These are phyloP conservation scores for Neosilurus mollespiculum DNA, from an alignment of 2,797 vertebrate genomes.

Conservation along the genomic window DNA sequence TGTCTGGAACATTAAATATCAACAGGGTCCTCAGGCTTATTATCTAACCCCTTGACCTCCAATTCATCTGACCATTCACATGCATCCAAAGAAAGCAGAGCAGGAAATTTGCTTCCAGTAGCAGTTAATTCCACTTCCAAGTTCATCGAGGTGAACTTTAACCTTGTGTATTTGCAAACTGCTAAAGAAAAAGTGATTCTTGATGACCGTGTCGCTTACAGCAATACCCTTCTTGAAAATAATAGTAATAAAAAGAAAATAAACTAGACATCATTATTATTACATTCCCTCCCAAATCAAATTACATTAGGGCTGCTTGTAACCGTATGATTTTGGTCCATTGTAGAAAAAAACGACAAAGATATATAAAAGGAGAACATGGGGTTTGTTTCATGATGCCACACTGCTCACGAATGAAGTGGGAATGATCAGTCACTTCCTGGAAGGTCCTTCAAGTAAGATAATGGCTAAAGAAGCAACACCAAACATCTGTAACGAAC, in stretches of 20 bases:
- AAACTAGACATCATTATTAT: background rate
- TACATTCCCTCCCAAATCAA: conserved; percentile 1
- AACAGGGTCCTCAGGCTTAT: conserved; percentile 17
- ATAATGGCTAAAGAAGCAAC: background rate
- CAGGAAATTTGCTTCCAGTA: background rate
- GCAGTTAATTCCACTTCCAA: background rate
- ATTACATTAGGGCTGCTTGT: background rate
- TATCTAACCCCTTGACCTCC: conserved; percentile 15
- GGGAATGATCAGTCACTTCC: background rate
- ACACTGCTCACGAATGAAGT: background rate
- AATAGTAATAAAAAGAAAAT: conserved; percentile 20
- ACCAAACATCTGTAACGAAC: background rate
- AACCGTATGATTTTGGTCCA: background rate
- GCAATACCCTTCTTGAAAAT: background rate
- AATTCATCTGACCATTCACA: background rate
- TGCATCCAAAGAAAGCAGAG: background rate
- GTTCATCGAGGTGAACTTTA: conserved; percentile 6
- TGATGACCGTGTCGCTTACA: background rate
- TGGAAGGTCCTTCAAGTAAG: background rate
- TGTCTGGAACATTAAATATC: conserved; percentile 18
- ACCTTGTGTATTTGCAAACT: conserved; percentile 6
- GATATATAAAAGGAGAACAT: background rate
- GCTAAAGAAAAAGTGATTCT: background rate
- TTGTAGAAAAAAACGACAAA: background rate
- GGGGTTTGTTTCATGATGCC: background rate